Conservation (phyloP, 2,797 vertebrate species). For the Cercopithecus mitis region DNA sequence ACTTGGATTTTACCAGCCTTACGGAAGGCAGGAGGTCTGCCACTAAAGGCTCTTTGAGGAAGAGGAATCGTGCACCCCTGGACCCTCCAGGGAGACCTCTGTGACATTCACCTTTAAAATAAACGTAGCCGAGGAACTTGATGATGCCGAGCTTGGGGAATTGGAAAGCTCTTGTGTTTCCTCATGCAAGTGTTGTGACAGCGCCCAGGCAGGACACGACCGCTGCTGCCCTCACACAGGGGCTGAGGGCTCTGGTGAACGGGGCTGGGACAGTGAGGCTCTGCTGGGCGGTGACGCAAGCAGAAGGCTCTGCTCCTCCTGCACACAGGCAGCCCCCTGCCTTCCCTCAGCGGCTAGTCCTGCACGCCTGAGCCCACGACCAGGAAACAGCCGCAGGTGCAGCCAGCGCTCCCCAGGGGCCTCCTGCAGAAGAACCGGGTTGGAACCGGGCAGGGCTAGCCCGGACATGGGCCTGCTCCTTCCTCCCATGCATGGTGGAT, state of each 20-base stretch:
- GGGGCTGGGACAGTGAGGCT: background rate
- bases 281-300: rapidly evolving
- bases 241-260: too few relatives aligned
- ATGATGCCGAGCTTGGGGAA: background rate
- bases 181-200: background rate
- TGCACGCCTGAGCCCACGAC: background rate
- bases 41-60: background rate
- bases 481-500: too few relatives aligned
- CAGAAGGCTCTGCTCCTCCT: too few relatives aligned
- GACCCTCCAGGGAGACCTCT: background rate
- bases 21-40: rapidly evolving
- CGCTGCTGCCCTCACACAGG: too few relatives aligned
- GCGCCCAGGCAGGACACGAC: too few relatives aligned
- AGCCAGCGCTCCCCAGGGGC: background rate
- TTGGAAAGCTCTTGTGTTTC: background rate
- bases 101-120: background rate
- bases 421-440: background rate
- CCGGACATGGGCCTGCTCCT: rapidly evolving
- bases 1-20: background rate
- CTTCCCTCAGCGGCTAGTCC: too few relatives aligned
- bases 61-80: rapidly evolving
- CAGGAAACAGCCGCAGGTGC: background rate
- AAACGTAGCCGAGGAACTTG: background rate
- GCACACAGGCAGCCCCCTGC: too few relatives aligned
- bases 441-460: too few relatives aligned